Evolutionary conservation across 2,797 vertebrate genomes (phyloP).

Genomic region (Valencia hispanica): DNA sequence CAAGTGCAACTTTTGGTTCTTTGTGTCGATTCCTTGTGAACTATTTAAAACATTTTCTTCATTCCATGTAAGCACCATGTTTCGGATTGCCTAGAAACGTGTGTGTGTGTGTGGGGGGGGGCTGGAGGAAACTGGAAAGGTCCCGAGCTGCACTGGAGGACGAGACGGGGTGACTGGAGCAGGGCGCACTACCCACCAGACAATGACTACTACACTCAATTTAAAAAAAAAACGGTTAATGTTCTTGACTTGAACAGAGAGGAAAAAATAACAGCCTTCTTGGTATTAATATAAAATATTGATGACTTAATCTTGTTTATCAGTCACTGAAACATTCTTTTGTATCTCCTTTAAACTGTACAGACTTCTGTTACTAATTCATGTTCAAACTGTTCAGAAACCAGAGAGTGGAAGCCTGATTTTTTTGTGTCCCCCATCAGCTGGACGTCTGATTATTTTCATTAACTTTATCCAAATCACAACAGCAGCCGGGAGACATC

Average conservation of each 20-base stretch:
- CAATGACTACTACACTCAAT: conserved; percentile 75
- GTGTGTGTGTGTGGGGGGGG: conserved; percentile 65
- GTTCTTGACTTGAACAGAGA: conserved; percentile 76
- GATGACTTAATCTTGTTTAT: conserved; percentile 73
- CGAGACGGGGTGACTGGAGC: conserved; percentile 34
- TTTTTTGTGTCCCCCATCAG: conserved; percentile 38
- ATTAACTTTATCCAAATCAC: conserved; percentile 50
- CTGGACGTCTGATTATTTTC: conserved; percentile 47
- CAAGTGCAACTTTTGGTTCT: conserved; percentile 64
- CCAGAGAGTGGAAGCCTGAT: conserved; percentile 63
- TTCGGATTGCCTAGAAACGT: conserved; percentile 62
- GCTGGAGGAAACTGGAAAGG: conserved; percentile 66
- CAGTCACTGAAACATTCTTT: conserved; percentile 72
- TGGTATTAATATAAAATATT: conserved; percentile 86
- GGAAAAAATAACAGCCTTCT: conserved; percentile 81
- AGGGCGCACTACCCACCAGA: conserved; percentile 58
- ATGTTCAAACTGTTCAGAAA: conserved; percentile 69
- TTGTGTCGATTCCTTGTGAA: conserved; percentile 78
- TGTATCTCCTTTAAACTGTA: conserved; percentile 79
- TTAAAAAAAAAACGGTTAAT: conserved; percentile 77
- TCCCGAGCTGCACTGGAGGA: conserved; percentile 42
- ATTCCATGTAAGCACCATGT: conserved; percentile 82
- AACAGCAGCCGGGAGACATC: conserved; percentile 34
- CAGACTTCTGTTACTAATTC: conserved; percentile 77
- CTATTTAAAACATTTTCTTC: conserved; percentile 75